A percentile compares a stretch with the other conserved stretches of the same genome.
phyloP scores from a whole-genome alignment of 2,113 vertebrate species.

The Labeo catla region DNA sequence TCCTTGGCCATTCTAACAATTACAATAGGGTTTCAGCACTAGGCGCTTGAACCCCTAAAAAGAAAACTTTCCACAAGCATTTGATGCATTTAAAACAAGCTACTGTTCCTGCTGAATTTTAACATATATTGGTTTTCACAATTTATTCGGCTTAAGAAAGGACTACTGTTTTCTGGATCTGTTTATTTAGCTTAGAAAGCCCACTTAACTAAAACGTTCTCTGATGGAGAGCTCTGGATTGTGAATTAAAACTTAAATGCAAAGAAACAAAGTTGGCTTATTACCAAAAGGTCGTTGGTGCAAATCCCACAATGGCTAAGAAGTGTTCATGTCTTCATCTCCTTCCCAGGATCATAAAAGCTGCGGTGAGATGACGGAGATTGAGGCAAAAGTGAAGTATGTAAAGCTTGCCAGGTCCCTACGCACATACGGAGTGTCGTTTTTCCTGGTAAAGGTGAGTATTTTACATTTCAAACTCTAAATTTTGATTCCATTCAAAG shows the following conservation, averaged over 20 bases:
- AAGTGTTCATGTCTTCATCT: neutral
- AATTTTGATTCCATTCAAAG: neutral
- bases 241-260: constrained; percentile 16
- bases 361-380: constrained; percentile 96
- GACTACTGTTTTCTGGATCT: no score
- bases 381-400: constrained; percentile 98
- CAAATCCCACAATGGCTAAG: neutral
- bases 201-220: no score
- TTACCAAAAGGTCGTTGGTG: neutral
- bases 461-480: neutral
- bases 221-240: no score
- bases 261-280: constrained; percentile 9
- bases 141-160: no score
- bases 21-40: no score
- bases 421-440: constrained; percentile 94
- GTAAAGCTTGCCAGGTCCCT: constrained; percentile 95
- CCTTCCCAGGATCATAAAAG: constrained; percentile 90
- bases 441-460: constrained; percentile 96
- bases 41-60: no score
- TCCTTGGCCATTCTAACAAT: no score
- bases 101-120: no score
- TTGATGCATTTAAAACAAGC: no score
- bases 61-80: no score
- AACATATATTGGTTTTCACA: no score
- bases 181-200: no score